phyloP scores from a whole-genome alignment of 2,888 invertebrate species.

The Crossocerus cetratus region DNA sequence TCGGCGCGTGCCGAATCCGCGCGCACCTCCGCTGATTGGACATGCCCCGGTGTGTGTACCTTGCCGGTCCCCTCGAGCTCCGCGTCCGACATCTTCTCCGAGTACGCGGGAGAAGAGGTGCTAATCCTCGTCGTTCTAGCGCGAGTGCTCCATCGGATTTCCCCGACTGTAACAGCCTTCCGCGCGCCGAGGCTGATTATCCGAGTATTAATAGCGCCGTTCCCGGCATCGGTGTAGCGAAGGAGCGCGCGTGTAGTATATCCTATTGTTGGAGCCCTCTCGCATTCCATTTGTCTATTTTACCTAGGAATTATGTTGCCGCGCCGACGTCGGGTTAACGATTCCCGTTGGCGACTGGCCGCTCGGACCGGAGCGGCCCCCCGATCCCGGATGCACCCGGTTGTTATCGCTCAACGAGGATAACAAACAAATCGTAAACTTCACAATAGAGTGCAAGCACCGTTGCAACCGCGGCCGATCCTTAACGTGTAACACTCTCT shows the following conservation, averaged over 20 bases:
- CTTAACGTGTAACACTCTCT: too few relatives aligned
- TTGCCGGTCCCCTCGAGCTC: too few relatives aligned
- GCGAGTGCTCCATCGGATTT: too few relatives aligned
- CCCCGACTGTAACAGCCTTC: too few relatives aligned
- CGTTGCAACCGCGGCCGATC: conserved; percentile 5
- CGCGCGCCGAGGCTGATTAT: too few relatives aligned
- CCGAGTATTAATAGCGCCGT: too few relatives aligned
- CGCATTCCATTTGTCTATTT: conserved; percentile 20
- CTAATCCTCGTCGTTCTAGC: too few relatives aligned
- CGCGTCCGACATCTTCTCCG: too few relatives aligned
- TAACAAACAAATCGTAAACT: conserved; percentile 50
- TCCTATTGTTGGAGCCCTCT: background rate
- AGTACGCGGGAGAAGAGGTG: too few relatives aligned
- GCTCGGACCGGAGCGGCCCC: conserved; percentile 8
- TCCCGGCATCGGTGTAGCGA: background rate
- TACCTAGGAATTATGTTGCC: conserved; percentile 24
- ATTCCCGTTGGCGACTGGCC: conserved; percentile 10
- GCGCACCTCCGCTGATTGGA: background rate
- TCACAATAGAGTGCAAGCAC: conserved; percentile 28
- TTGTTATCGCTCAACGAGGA: conserved; percentile 36
- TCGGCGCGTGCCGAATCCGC: conserved; percentile 5
- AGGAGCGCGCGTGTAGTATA: background rate
- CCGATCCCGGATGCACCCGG: conserved; percentile 24
- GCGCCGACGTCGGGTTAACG: background rate
- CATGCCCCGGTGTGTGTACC: too few relatives aligned